Base-by-base conservation (phyloP, 2,113 vertebrate genomes). In the Glaucomys volans region DNA sequence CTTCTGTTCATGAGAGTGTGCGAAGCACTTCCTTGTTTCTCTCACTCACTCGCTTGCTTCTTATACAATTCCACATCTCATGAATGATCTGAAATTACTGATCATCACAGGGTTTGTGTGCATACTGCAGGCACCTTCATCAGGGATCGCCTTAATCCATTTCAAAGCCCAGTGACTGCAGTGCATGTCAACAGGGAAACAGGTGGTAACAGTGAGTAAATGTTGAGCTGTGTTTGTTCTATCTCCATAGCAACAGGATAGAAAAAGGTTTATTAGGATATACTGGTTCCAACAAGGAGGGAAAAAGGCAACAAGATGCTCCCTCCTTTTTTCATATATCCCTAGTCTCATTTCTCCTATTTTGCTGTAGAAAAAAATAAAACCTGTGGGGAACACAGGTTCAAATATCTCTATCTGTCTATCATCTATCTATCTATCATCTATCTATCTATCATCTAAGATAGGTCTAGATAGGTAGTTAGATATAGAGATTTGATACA, bases 231-330 rank as follows among this genome's bases (percentile, higher is more conserved):
- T 96, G 54, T 96, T 96, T 95, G 81, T 67, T 91, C 82, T 64
- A 40, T 95, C 84, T 84, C 92, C 90, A 92, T 96, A 94, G 94
- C 90, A 97, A 97, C 90, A 88, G 88, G 87, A 92, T 9, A 94
- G 94, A 81, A 95, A 87, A 90, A 90, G 42, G 44, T 66, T 91
- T 67, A 62, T 96, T 81, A 90, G 54, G 76, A 67, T 74, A 47
- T 37, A 66, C 12, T 32, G 40, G n/a, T 95, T 96, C 71, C 92
- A 96, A 77, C 66, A 66, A 92, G 32, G 57, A 87, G 44, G 22
- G 17, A 83, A 54, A 85, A 90, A 82, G 4, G 47, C 57, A 83
- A 42, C 8, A 4, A 44, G 74, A 79, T 54, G 50, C n/a, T 84
- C 40, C 62, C 37, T 66, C 35, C 8, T 81, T 80, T 3, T 40